Percentiles rank a stretch among this genome's conserved stretches.
Evolutionary conservation across 2,797 vertebrate species (phyloP).

Genomic region (Xyrichtys novacula): DNA sequence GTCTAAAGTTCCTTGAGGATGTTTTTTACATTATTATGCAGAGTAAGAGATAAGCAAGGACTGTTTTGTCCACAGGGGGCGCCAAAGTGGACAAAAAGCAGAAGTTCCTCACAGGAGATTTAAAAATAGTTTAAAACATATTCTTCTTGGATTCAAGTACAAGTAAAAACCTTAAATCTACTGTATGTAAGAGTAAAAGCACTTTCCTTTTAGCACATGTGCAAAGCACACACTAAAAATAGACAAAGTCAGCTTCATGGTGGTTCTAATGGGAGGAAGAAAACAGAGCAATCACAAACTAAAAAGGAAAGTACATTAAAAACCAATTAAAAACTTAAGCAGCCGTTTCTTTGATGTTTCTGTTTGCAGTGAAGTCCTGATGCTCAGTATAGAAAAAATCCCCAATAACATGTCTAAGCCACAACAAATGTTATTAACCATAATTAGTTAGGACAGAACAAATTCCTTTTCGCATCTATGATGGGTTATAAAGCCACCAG

Average conservation of each 20-base stretch:
- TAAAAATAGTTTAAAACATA: too few species aligned
- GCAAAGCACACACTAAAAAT: not conserved
- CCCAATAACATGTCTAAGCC: constrained; percentile 13
- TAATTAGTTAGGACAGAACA: constrained; percentile 56
- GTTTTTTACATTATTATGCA: too few species aligned
- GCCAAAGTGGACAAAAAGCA: too few species aligned
- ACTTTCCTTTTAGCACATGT: not conserved
- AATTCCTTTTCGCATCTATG: constrained; percentile 57
- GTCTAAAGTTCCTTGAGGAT: too few species aligned
- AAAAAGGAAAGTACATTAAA: not conserved
- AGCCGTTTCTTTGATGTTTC: not conserved
- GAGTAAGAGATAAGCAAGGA: too few species aligned
- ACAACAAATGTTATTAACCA: constrained; percentile 35
- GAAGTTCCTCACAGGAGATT: too few species aligned
- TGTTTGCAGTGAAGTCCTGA: not conserved
- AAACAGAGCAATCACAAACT: not conserved
- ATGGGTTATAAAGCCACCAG: constrained; percentile 62
- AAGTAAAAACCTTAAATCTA: too few species aligned
- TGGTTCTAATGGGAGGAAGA: not conserved
- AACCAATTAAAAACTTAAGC: not conserved
- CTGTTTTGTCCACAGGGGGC: too few species aligned
- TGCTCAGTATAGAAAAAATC: not conserved
- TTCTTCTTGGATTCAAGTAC: too few species aligned
- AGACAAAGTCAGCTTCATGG: not conserved
- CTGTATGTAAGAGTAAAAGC: too few species aligned